Base-by-base conservation (phyloP, 92 coral and sea anemone genomes). In the Phenganax subtilis region DNA sequence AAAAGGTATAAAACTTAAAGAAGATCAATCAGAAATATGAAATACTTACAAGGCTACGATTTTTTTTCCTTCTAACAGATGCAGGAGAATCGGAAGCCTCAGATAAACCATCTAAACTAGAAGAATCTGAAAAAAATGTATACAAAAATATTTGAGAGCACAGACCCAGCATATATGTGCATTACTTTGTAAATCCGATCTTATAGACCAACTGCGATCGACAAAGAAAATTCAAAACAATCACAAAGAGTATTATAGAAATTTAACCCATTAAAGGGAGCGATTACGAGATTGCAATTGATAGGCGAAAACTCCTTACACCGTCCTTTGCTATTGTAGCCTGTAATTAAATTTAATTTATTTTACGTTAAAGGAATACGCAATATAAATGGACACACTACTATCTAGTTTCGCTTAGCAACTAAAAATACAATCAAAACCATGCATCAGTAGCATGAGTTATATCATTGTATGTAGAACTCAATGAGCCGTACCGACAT, bases 31-130 rank as follows among this genome's bases (percentile, higher is more conserved):
- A 16, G 12, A 16, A 15, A 72, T 44, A 52, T 6, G 55, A 12
- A 17, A 27, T 77, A 61, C 74, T 63, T 65, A 79, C 83, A 55
- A 79, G 74, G 62, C 83, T 79, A 51, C 63, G 29, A 16, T 79
- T 79, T 44, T 79, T 79, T 51, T 74, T 51, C 29, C 55, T 79
- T 52, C 47, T 79, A 25, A 63, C 51, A 4, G 83, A 79, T 25
- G 83, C 72, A 15, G 83, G 83, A 3, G 83, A 79, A 62, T 79
- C 83, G 15, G 83, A 79, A 30, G 72, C 74, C 28, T 79, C 83
- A 0, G 83, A 79, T 15, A 74, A 79, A 20, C 74, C 73, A 65
- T 79, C 83, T 29, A 79, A 47, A 79, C 83, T 79, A 12, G 83
- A 79, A 20, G 83, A 79, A 65, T 79, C 83, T 79, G 74, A 5